Percentiles rank a stretch among this genome's conserved stretches.
Evolutionary conservation across 2,797 vertebrate genomes (phyloP).

Genomic region (Pseudotriccus pelzelni): DNA sequence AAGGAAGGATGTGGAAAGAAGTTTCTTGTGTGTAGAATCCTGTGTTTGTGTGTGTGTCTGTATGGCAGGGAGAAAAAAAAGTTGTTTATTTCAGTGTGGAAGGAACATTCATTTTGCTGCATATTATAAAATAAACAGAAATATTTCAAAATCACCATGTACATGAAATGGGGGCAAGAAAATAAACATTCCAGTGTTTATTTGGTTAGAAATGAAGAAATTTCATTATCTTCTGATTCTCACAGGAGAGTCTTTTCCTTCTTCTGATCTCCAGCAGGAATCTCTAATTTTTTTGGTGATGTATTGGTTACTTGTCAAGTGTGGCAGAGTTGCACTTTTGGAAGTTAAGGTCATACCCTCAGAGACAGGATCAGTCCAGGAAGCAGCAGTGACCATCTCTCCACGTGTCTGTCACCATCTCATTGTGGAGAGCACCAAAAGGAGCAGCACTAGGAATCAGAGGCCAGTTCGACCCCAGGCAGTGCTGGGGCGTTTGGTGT

Average conservation of each 20-base stretch:
- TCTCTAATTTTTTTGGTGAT: not conserved
- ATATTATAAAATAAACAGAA: slow-evolving; percentile 18
- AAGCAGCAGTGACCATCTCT: not conserved
- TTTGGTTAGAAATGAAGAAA: slow-evolving; percentile 25
- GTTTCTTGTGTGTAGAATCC: not conserved
- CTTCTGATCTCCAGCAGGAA: not conserved
- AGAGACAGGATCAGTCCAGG: not conserved
- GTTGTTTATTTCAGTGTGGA: not conserved
- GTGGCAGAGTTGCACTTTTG: not conserved
- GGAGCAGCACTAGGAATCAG: not conserved
- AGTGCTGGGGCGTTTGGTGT: not conserved
- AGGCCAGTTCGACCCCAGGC: not conserved
- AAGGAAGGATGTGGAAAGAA: slow-evolving; percentile 43
- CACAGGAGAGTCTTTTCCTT: not conserved
- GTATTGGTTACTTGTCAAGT: not conserved
- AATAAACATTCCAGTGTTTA: slow-evolving; percentile 17
- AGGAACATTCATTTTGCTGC: not conserved
- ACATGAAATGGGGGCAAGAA: not conserved
- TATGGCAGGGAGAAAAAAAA: not conserved
- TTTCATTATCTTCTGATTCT: not conserved
- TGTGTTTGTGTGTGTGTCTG: not conserved
- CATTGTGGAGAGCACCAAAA: not conserved
- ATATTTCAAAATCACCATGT: not conserved
- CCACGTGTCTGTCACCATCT: rapidly evolving
- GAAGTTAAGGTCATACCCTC: not conserved